These are phyloP conservation scores for Pasiphila rectangulata DNA, from an alignment of 2,888 invertebrate species.

Conservation along the genomic window DNA sequence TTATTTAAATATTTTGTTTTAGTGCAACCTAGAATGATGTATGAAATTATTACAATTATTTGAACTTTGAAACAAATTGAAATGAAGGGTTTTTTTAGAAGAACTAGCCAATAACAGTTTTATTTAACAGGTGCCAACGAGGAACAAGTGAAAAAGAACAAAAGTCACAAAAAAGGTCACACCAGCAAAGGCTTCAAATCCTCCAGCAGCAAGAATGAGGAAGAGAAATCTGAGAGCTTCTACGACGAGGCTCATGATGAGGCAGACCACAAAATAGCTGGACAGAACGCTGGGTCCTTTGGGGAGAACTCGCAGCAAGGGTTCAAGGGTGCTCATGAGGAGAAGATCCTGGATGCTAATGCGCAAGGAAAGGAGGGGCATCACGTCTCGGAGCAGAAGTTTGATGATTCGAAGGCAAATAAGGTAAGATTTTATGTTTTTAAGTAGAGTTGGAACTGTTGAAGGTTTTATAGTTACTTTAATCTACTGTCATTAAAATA, in stretches of 20 bases:
- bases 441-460: too few relatives aligned
- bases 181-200: constrained; percentile 84
- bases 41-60: too few relatives aligned
- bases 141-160: constrained; percentile 77
- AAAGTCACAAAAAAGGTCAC: constrained; percentile 83
- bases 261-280: constrained; percentile 79
- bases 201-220: constrained; percentile 84
- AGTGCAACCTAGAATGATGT: too few relatives aligned
- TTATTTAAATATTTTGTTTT: too few relatives aligned
- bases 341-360: constrained; percentile 79
- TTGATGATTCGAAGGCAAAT: constrained; percentile 81
- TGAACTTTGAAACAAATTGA: too few relatives aligned
- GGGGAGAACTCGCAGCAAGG: constrained; percentile 80
- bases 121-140: constrained; percentile 70
- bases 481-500: too few relatives aligned
- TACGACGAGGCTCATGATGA: constrained; percentile 84
- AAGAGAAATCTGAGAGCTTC: constrained; percentile 83
- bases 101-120: neutral
- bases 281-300: constrained; percentile 79
- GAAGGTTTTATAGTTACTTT: too few relatives aligned
- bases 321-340: constrained; percentile 82
- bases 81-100: too few relatives aligned
- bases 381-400: constrained; percentile 76
- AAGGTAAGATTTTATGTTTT: constrained; percentile 64
- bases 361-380: constrained; percentile 82